A percentile compares a stretch with the other conserved stretches of the same genome.
Evolutionary conservation across 2,113 vertebrate genomes (phyloP).

Genomic region (Miniopterus natalensis): DNA sequence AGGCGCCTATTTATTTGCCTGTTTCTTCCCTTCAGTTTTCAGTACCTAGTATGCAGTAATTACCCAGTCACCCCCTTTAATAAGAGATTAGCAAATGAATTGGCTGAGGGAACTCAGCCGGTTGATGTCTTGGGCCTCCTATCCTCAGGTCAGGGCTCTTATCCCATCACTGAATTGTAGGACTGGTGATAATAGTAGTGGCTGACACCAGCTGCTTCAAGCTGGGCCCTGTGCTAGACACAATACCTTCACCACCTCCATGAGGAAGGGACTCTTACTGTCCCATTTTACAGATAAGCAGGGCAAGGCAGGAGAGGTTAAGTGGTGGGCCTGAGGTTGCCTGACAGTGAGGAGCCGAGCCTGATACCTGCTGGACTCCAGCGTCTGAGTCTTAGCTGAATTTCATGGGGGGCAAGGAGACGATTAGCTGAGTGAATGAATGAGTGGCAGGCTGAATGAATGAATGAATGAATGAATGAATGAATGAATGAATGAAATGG

Average conservation of each 20-base stretch:
- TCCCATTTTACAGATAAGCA: not conserved
- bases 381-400: not conserved
- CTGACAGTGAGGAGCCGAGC: not conserved
- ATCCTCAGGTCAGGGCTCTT: not conserved
- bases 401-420: not conserved
- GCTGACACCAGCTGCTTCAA: not conserved
- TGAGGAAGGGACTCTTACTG: too few species aligned
- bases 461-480: not conserved
- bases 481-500: not conserved
- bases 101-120: not conserved
- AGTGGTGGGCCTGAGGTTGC: not conserved
- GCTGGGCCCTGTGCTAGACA: not conserved
- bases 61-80: not conserved
- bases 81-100: not conserved
- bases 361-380: not conserved
- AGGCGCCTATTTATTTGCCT: not conserved
- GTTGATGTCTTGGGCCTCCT: not conserved
- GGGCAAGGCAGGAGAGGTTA: not conserved
- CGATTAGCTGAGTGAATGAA: not conserved
- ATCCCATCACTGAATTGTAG: not conserved
- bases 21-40: not conserved
- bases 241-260: accelerated
- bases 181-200: not conserved
- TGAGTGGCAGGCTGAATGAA: not conserved
- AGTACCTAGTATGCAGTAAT: not conserved